Evolutionary conservation across 1,140 invertebrate species (phyloP), one percentile per base, ranked within the genome.

Genomic region (Formica selysi): DNA sequence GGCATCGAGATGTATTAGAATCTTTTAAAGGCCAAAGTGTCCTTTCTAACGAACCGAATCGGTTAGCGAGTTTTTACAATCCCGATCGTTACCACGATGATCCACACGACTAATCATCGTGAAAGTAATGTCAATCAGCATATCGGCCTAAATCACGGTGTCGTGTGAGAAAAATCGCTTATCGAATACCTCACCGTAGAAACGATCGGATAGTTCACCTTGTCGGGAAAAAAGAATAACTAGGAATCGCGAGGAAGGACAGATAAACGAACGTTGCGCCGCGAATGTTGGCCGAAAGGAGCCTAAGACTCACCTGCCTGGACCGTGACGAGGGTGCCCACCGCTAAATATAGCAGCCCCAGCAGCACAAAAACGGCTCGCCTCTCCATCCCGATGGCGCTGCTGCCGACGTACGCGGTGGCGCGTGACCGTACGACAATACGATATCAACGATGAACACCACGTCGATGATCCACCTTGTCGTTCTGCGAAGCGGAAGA

Each of bases 321-420:
- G 90, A 93, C 89, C 86, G 89, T 91, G 90, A 87, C 91, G 89
- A 94, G 90, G 93, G 89, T 92, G 91, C 92, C 91, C 76, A 38
- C 44, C 71, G 93, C 93, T 94, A 95, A 95, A 94, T 93, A 95
- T 95, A 95, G 94, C 92, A 94, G 85, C 79, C 90, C 89, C 89
- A 94, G 93, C 89, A 93, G 90, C 81, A 94, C 88, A 90, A 92
- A 91, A 91, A 90, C 91, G 89, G 90, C 91, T 91, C 92, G 93
- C 85, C 88, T 93, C 91, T 93, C 92, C 94, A 95, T 95, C 91
- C 93, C 89, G 91, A 32, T 89, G 87, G 88, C 86, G 89, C 73
- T 89, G 76, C 41, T 80, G 76, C 76, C 22, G 76, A 80, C 76
- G 79, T 90, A 86, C 85, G 89, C 73, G 81, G 74, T 85, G 74